Conservation (phyloP, 1,140 invertebrate genomes). For the Drosophila jambulina region DNA sequence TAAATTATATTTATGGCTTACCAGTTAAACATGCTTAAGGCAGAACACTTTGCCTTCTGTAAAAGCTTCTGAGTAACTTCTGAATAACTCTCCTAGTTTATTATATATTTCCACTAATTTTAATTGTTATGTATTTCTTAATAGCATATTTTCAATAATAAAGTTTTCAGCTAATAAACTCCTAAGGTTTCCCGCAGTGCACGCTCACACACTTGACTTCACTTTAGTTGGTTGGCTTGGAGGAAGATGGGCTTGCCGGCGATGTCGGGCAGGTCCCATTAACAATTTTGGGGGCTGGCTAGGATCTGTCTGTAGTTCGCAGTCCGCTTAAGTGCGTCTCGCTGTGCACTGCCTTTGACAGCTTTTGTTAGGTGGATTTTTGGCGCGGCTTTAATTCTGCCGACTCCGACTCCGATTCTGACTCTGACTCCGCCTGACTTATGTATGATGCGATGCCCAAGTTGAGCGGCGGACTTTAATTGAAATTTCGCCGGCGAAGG, state of each 20-base stretch:
- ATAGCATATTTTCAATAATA: no score
- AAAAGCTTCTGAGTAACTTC: background rate
- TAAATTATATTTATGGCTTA: background rate
- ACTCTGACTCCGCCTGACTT: conserved; percentile 9
- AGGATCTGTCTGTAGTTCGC: conserved; percentile 61
- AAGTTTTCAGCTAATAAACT: background rate
- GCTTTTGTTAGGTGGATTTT: conserved; percentile 68
- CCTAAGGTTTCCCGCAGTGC: conserved; percentile 19
- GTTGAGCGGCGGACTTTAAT: conserved; percentile 65
- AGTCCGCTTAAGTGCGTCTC: conserved; percentile 58
- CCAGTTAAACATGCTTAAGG: background rate
- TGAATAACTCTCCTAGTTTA: background rate
- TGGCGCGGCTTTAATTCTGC: conserved; percentile 58
- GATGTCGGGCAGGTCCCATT: conserved; percentile 61
- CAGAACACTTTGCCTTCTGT: no score
- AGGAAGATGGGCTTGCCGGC: background rate
- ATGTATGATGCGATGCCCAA: conserved; percentile 54
- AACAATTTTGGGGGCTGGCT: conserved; percentile 70
- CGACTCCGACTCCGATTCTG: conserved; percentile 2
- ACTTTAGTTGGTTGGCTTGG: conserved; percentile 43
- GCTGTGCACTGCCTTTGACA: conserved; percentile 60
- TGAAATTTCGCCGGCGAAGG: conserved; percentile 67
- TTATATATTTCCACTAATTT: background rate
- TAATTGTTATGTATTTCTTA: background rate
- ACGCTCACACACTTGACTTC: conserved; percentile 59